Percentiles rank a stretch among this genome's conserved stretches.
These are phyloP conservation scores for Pseudochaenichthys georgianus DNA, from an alignment of 2,797 vertebrate species.

Conservation along the genomic window DNA sequence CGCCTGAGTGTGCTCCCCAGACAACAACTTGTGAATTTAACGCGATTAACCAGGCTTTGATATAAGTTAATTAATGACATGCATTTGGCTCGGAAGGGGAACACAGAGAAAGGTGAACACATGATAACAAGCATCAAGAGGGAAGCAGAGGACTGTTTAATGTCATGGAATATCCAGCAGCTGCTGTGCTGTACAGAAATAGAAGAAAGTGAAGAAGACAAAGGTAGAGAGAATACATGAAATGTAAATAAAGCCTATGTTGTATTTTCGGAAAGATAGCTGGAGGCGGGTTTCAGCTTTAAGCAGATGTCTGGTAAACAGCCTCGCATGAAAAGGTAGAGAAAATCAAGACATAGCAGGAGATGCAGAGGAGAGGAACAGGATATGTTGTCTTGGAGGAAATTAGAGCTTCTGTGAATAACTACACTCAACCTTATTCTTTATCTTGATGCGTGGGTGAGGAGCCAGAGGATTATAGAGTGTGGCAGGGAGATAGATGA, in stretches of 20 bases:
- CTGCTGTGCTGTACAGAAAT: conserved; percentile 22
- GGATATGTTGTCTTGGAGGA: conserved; percentile 61
- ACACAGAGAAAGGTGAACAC: conserved; percentile 25
- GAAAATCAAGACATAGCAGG: conserved; percentile 41
- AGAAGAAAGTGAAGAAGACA: conserved; percentile 29
- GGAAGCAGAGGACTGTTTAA: not conserved
- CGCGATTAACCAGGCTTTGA: conserved; percentile 68
- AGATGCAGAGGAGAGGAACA: conserved; percentile 36
- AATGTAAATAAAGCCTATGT: conserved; percentile 33
- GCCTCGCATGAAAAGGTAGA: conserved; percentile 23
- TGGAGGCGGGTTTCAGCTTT: conserved; percentile 25
- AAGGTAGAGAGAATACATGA: conserved; percentile 42
- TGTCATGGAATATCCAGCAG: conserved; percentile 12
- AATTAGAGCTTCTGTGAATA: conserved; percentile 73
- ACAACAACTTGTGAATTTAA: conserved; percentile 71
- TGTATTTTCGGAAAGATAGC: conserved; percentile 32
- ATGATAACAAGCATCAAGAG: conserved; percentile 12
- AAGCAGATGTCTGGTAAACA: conserved; percentile 45
- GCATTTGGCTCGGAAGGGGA: conserved; percentile 38
- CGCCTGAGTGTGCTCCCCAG: conserved; percentile 53
- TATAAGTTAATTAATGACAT: conserved; percentile 73
- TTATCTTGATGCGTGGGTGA: conserved; percentile 69
- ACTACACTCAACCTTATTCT: conserved; percentile 60
- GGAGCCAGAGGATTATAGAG: conserved; percentile 66
- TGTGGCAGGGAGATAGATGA: conserved; percentile 58